Percentiles rank a stretch among this genome's conserved stretches.
Evolutionary conservation across 2,888 invertebrate species (phyloP).

Genomic region (Mantis religiosa): DNA sequence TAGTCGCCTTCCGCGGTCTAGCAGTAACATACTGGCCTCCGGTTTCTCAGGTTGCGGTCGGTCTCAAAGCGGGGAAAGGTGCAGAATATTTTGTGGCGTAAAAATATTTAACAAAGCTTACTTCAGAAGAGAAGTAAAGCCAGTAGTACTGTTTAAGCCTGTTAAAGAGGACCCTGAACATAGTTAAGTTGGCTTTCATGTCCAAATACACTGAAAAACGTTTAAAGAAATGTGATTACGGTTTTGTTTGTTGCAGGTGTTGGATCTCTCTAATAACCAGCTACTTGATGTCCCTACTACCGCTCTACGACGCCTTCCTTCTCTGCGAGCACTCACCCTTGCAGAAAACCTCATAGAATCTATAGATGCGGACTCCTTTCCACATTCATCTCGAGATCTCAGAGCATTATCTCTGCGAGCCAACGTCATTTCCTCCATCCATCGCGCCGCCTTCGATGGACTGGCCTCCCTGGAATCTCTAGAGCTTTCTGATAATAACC

Average conservation of each 20-base stretch:
- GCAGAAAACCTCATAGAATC: slow-evolving; percentile 74
- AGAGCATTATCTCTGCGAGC: slow-evolving; percentile 56
- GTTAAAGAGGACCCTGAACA: too few species aligned
- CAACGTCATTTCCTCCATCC: slow-evolving; percentile 71
- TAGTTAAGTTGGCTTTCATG: too few species aligned
- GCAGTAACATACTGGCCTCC: too few species aligned
- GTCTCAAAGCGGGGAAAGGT: too few species aligned
- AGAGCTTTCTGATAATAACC: slow-evolving; percentile 74
- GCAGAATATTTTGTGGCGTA: too few species aligned
- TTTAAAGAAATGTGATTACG: too few species aligned
- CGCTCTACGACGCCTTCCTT: slow-evolving; percentile 45
- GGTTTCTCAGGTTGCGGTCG: too few species aligned
- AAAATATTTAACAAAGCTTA: too few species aligned
- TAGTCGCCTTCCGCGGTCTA: too few species aligned
- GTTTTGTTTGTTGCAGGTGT: slow-evolving; percentile 40
- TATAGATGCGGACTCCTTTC: slow-evolving; percentile 66
- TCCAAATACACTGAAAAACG: too few species aligned
- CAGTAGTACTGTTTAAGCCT: too few species aligned
- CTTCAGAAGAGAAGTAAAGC: too few species aligned
- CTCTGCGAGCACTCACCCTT: slow-evolving; percentile 69
- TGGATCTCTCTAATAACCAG: slow-evolving; percentile 74
- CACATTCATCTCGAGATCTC: slow-evolving; percentile 50
- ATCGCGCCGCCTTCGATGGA: slow-evolving; percentile 69
- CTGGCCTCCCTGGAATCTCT: slow-evolving; percentile 66
- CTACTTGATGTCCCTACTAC: slow-evolving; percentile 56